Base-by-base conservation (phyloP, 2,113 vertebrate genomes). In the Lepus europaeus region DNA sequence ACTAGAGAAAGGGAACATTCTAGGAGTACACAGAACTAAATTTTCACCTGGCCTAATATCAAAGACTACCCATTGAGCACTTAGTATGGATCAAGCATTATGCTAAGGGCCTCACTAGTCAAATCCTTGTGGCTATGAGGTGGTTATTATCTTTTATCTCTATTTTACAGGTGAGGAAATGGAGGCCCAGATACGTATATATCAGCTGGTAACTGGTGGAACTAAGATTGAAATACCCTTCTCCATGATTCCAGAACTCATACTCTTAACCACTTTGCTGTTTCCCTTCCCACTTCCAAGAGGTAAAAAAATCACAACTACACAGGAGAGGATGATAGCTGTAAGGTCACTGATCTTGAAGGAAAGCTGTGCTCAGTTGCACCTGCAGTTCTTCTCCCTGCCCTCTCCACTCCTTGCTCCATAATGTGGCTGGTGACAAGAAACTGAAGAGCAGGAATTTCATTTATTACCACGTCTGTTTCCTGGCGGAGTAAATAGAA, bases 121-220 rank as follows among this genome's bases (percentile, higher is more conserved):
- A 69, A 82, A 25, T 69, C 23, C 59, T 94, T 51, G 49, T 33
- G 73, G 29, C 25, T 20, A 4, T 80, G 17, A 72, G 14, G 22
- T 73, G 12, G 36, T 36, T 45, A 33, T 31, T 80, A 51, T 61
- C 56, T 91, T 80, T 88, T 77, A 77, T 63, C 19, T 8, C 64
- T 81, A 0, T 89, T 93, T 78, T 69, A 51, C 66, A 90, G n/a
- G 89, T 83, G 33, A 96, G 72, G 63, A 87, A 89, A 12, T 76
- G 45, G 13, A 63, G 36, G 19, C 39, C 81, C 79, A 77, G 19
- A 1, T n/a, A 92, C 53, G 8, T 89, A 56, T 76, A 79, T 36
- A 89, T 4, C 39, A 89, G 51, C 66, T 76, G 22, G 27, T 27
- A 33, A 72, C 36, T 31, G 31, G 49, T 73, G 84, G 19, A 69